phyloP scores from a whole-genome alignment of 2,888 invertebrate species.

The Suillia variegata region DNA sequence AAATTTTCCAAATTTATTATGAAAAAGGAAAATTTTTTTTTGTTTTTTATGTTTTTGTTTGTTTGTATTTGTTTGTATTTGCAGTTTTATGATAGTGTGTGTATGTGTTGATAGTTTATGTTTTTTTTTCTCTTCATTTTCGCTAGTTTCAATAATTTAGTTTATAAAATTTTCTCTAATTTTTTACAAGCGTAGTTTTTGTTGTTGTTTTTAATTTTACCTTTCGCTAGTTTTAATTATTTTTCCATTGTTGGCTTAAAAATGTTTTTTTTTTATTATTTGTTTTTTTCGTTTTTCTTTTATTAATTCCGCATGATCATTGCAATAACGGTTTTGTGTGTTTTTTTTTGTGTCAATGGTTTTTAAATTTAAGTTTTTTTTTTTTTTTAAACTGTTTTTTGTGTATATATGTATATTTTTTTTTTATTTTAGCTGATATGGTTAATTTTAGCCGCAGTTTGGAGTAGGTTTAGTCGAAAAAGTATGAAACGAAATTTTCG shows the following conservation, averaged over 20 bases:
- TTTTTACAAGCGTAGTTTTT: conserved; percentile 10
- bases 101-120: not conserved
- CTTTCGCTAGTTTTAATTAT: conserved; percentile 17
- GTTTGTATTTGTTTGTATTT: too few relatives aligned
- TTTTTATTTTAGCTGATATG: conserved; percentile 43
- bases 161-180: conserved; percentile 6
- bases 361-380: conserved; percentile 11
- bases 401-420: conserved; percentile 29
- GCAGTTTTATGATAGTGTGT: too few relatives aligned
- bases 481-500: too few relatives aligned
- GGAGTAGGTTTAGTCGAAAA: not conserved
- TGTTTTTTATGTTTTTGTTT: too few relatives aligned
- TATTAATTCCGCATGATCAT: too few relatives aligned
- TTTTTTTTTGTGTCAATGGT: too few relatives aligned
- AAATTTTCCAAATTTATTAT: too few relatives aligned
- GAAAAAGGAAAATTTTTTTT: too few relatives aligned
- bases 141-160: conserved; percentile 1
- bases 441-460: conserved; percentile 44
- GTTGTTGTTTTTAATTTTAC: conserved; percentile 10
- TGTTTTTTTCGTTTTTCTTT: too few relatives aligned
- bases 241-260: conserved; percentile 11
- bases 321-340: too few relatives aligned
- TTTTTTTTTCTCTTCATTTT: conserved; percentile 16
- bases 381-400: conserved; percentile 19
- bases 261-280: too few relatives aligned